Base-by-base conservation (phyloP, 2,113 vertebrate genomes). In the Pampusana beccarii region DNA sequence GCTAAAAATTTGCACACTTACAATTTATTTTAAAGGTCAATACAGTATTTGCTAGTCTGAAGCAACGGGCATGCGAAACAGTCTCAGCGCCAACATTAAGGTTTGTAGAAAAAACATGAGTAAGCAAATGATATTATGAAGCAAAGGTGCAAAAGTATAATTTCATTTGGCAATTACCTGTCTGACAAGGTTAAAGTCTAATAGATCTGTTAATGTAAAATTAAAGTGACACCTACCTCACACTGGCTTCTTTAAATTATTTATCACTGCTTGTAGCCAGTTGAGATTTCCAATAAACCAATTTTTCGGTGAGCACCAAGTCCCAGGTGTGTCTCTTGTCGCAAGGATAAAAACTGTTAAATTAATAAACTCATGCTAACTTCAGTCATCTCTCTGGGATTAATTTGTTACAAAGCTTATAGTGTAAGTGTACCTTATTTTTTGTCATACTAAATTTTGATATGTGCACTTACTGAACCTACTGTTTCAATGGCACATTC, bases 151-250 rank as follows among this genome's bases (percentile, higher is more conserved):
- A 74, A 71, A 95, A 90, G 16, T 67, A 48, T 86, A 6, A 96
- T 93, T 88, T 95, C 28, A 88, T 93, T 95, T 95, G 80, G 64
- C 79, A 92, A 80, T 94, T 93, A 90, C 33, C 11, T 18, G 80
- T 81, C 93, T 88, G 86, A 86, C 36, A 88, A 86, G 18, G 57
- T 96, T 92, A 94, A 83, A n/a, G 58, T 84, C 74, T 94, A 88
- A 94, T 74, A 80, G 79, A 83, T 79, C 80, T 57, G 26, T 80
- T 90, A 80, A 88, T 83, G 75, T 51, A 93, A 95, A 96, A 95
- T 80, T 79, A n/a, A 93, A 93, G 64, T 88, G 95, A 91, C 72
- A 90, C 6, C 21, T 86, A 38, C 67, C 24, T 88, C 56, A 78
- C 20, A 18, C 5, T 67, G 48, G 13, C 65, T 86, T 88, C 79